phyloP scores from a whole-genome alignment of 2,113 vertebrate genomes.

The Brachypteracias leptosomus region DNA sequence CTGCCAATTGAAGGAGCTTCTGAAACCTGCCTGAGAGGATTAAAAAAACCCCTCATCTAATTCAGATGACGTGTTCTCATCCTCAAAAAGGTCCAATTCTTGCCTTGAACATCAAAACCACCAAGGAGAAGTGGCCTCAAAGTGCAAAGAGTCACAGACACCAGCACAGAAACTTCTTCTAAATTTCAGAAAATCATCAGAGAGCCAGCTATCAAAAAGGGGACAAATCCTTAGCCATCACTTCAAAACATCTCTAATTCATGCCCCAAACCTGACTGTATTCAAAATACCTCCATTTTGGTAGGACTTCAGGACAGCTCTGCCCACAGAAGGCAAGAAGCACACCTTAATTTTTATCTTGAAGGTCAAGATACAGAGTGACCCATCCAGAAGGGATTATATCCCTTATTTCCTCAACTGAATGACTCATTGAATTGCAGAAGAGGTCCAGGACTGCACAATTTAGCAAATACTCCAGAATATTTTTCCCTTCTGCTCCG shows the following conservation, averaged over 20 bases:
- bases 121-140: not conserved
- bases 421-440: not conserved
- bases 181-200: not conserved
- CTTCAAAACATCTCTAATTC: not conserved
- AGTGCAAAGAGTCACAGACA: not conserved
- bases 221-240: not conserved
- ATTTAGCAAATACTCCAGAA: not conserved
- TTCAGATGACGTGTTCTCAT: not conserved
- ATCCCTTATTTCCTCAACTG: not conserved
- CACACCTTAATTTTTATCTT: not conserved
- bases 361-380: not conserved
- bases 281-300: not conserved
- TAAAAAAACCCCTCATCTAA: not conserved
- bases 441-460: not conserved
- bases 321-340: not conserved
- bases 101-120: not conserved
- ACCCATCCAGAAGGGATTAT: not conserved
- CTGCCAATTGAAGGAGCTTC: not conserved
- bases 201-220: not conserved
- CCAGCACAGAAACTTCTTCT: not conserved
- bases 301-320: not conserved
- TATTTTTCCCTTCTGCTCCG: not conserved
- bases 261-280: accelerated
- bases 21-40: not conserved
- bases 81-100: not conserved